A percentile compares a stretch with the other conserved stretches of the same genome.
phyloP scores from a whole-genome alignment of 2,888 invertebrate genomes.

The Clanis bilineata region DNA sequence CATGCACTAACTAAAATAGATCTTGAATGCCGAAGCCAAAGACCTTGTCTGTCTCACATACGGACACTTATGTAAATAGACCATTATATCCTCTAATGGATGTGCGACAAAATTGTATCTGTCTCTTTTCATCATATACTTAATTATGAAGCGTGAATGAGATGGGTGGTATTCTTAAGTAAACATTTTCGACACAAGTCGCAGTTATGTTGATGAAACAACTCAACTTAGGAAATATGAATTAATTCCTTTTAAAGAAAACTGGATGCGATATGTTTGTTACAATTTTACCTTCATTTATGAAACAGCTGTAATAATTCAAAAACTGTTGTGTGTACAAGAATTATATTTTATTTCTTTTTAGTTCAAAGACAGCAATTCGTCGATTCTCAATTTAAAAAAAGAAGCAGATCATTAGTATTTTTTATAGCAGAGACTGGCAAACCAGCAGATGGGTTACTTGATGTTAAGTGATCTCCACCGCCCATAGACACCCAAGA shows the following conservation, averaged over 20 bases:
- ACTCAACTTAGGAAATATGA: slow-evolving; percentile 2
- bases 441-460: no score
- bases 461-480: no score
- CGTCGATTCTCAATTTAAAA: no score
- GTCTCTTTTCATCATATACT: not conserved
- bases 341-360: no score
- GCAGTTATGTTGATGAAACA: not conserved
- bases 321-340: not conserved
- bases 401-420: no score
- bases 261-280: not conserved
- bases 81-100: not conserved
- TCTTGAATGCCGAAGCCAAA: slow-evolving; percentile 14
- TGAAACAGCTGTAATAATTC: not conserved
- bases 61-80: slow-evolving; percentile 16
- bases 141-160: not conserved
- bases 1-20: slow-evolving; percentile 9
- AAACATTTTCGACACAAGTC: not conserved
- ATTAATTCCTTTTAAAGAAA: not conserved
- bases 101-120: not conserved
- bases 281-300: not conserved
- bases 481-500: no score
- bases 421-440: no score
- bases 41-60: slow-evolving; percentile 10
- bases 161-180: not conserved
- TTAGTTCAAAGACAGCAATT: no score